Base-by-base conservation (phyloP, 2,797 vertebrate species). In the Hozukius guyotensis region DNA sequence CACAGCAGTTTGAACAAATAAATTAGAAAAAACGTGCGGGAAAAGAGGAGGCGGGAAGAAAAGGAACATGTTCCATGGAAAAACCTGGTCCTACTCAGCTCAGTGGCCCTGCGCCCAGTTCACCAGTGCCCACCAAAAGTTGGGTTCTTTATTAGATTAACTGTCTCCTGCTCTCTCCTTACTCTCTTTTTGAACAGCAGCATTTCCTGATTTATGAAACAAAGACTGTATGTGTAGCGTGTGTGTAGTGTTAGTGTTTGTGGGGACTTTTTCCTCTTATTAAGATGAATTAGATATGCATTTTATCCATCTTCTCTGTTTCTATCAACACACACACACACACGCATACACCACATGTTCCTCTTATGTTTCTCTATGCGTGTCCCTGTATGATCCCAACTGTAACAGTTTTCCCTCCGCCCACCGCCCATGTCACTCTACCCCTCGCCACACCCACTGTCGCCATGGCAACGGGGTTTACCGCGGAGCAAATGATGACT, bases 401-500 rank as follows among this genome's bases (percentile, higher is more conserved):
- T 71, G 53, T 75, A 68, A 66, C 14, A 36, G 34, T 75, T 78
- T 61, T 78, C 38, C 53, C 76, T 75, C 86, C 72, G 7, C 83
- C 86, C 67, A 64, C 73, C 60, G 1, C 32, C 69, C 53, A n/a
- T 59, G 65, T 63, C 60, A 60, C 84, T 66, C 66, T 72, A 59
- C 24, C 82, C 68, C 32, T 61, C 4, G 78, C 83, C 93, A 95
- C 95, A 89, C 94, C 94, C 91, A 75, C 74, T 0, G 76, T 94
- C 46, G 29, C 85, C 31, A 92, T 83, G 79, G 87, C 83, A 90
- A 94, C 80, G 24, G 81, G 89, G 85, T 88, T 94, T 92, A 93
- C 94, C 92, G 85, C 80, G 90, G 74, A 66, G 62, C 87, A 63
- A 32, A 32, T 77, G 84, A 95, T 88, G 80, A 83, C 81, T 93